A percentile compares a stretch with the other conserved stretches of the same genome.
Conservation (phyloP, 2,888 invertebrate genomes). For the Nephrotoma appendiculata region DNA sequence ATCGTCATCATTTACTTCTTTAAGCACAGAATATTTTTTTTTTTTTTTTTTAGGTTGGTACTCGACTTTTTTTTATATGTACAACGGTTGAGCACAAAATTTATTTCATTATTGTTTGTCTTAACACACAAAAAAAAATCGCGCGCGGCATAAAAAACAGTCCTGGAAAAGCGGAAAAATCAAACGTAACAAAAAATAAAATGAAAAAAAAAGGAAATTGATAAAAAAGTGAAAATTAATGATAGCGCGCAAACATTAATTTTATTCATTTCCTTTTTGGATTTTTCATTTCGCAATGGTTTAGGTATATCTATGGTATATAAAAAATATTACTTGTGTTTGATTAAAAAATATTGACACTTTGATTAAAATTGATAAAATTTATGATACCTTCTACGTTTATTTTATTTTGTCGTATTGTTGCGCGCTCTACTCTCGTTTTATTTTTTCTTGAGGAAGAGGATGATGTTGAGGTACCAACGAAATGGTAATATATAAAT, state of each 20-base stretch:
- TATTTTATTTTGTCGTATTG: background rate
- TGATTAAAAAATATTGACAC: background rate
- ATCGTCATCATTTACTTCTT: background rate
- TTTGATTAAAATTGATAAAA: background rate
- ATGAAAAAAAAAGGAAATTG: background rate
- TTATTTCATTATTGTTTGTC: background rate
- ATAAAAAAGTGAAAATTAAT: background rate
- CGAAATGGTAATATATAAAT: no score
- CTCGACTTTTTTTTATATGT: background rate
- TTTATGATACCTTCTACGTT: background rate
- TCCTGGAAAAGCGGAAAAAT: background rate
- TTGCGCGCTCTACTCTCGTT: background rate
- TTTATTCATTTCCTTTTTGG: background rate
- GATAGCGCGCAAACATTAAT: background rate
- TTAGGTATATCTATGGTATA: background rate
- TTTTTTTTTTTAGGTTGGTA: background rate
- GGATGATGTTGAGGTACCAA: background rate
- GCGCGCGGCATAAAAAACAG: background rate
- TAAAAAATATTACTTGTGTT: background rate
- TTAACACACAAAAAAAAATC: background rate
- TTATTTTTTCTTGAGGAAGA: background rate
- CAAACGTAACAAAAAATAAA: background rate
- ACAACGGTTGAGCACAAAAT: background rate
- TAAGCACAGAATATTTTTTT: background rate
- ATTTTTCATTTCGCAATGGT: background rate